Base-by-base conservation (phyloP, 2,113 vertebrate species). In the Periophthalmus modestus region DNA sequence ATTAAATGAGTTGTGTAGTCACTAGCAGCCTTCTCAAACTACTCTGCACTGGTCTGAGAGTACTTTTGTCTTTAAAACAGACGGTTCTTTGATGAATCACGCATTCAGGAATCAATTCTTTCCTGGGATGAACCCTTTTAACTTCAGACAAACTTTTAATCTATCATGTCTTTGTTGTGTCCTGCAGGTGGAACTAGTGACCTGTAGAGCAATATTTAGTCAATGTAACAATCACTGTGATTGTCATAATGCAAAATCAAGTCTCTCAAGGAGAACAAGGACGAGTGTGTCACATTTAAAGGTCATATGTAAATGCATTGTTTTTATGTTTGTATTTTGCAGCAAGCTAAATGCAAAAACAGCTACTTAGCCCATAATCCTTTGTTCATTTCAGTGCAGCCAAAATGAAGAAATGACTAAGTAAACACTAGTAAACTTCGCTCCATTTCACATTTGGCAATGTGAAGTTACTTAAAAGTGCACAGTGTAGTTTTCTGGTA, bases 131-230 rank as follows among this genome's bases (percentile, higher is more conserved):
- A 77, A 16, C 62, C 66, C 36, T 65, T 39, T 65, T 34, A 36
- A 78, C 57, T 69, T 82, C 69, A 84, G 79, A 79, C 81, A 75
- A 75, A n/a, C 61, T 21, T 15, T 66, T 73, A 61, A 74, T 54
- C 13, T 16, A 54, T 55, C 63, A 55, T 39, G 15, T 54, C 36
- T 7, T 23, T 67, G 21, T 21, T 21, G 55, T 3, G 55, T 81
- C 71, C 72, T 63, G 72, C 7, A 70, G 74, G 52, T 73, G 72
- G 72, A 9, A 75, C 69, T 33, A 69, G 55, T 52, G 82, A 82
- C 54, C 73, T 19, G 16, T 18, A 19, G 7, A 52, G 48, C 16
- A 52, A 18, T 52, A 18, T 52, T 19, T 7, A 52, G 48, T 7
- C 39, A 43, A 9, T 43, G 39, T 6, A 43, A 43, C 39, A 43